Evolutionary conservation across 2,797 vertebrate genomes (phyloP).

Genomic region (Paguma larvata): DNA sequence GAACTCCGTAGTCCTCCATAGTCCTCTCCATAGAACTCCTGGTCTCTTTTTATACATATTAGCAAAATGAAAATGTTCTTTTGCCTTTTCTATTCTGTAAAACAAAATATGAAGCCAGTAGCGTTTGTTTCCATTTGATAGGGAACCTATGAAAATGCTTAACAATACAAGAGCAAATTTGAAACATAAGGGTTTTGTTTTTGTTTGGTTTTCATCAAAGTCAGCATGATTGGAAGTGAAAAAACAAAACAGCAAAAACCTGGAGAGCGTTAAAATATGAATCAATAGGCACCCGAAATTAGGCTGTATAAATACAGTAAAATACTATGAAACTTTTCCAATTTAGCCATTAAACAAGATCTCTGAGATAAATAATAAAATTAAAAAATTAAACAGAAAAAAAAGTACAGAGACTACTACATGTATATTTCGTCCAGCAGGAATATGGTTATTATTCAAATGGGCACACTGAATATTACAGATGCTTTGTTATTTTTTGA

Average conservation of each 20-base stretch:
- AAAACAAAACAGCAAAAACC: background rate
- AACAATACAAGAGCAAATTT: conserved; percentile 59
- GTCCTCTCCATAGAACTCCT: no score
- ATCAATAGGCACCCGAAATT: background rate
- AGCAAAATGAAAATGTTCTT: background rate
- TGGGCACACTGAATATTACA: background rate
- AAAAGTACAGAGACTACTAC: background rate
- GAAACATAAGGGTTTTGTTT: conserved; percentile 60
- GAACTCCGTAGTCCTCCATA: background rate
- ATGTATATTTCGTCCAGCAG: background rate
- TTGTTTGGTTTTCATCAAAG: conserved; percentile 25
- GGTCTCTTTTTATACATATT: background rate
- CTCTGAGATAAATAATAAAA: background rate
- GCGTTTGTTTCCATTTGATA: conserved; percentile 35
- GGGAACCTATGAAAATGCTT: conserved; percentile 27
- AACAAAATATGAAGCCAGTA: conserved; percentile 45
- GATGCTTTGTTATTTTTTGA: background rate
- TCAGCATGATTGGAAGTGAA: conserved; percentile 32
- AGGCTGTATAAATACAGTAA: background rate
- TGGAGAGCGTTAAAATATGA: background rate
- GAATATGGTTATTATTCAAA: background rate
- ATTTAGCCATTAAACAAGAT: background rate
- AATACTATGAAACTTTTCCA: background rate
- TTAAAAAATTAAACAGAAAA: background rate
- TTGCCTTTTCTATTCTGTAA: conserved; percentile 33